Evolutionary conservation across 2,797 vertebrate species (phyloP).

Genomic region (Bovichtus diacanthus): DNA sequence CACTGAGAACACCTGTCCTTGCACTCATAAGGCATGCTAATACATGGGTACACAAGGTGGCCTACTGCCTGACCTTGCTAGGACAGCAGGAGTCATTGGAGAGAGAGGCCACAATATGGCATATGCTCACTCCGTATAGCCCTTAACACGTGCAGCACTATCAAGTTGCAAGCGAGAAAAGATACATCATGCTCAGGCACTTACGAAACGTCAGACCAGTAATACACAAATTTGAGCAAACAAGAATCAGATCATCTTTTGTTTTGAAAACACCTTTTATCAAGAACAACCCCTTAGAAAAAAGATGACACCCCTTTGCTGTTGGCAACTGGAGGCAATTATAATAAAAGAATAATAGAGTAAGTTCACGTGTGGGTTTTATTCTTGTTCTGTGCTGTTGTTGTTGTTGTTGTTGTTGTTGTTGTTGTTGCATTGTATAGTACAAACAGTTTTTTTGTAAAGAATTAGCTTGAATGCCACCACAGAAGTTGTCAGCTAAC

Average conservation of each 20-base stretch:
- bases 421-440: conserved; percentile 3
- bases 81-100: conserved; percentile 74
- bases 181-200: conserved; percentile 13
- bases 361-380: conserved; percentile 19
- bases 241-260: conserved; percentile 5
- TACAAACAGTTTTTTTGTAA: conserved; percentile 17
- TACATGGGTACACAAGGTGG: conserved; percentile 82
- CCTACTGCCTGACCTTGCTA: conserved; percentile 79
- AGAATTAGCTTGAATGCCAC: conserved; percentile 25
- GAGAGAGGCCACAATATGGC: conserved; percentile 64
- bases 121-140: conserved; percentile 72
- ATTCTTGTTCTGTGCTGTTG: conserved; percentile 12
- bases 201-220: conserved; percentile 15
- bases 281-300: conserved; percentile 23
- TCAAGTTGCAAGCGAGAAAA: conserved; percentile 27
- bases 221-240: conserved; percentile 27
- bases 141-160: conserved; percentile 52
- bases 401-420: conserved; percentile 6
- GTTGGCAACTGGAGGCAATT: conserved; percentile 23
- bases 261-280: conserved; percentile 29
- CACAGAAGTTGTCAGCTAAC: conserved; percentile 16
- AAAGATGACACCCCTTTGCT: conserved; percentile 20
- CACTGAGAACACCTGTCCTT: conserved; percentile 79
- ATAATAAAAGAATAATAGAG: conserved; percentile 21
- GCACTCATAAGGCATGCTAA: conserved; percentile 83